Evolutionary conservation across 2,888 invertebrate genomes (phyloP).

Genomic region (Epinotia nisella): DNA sequence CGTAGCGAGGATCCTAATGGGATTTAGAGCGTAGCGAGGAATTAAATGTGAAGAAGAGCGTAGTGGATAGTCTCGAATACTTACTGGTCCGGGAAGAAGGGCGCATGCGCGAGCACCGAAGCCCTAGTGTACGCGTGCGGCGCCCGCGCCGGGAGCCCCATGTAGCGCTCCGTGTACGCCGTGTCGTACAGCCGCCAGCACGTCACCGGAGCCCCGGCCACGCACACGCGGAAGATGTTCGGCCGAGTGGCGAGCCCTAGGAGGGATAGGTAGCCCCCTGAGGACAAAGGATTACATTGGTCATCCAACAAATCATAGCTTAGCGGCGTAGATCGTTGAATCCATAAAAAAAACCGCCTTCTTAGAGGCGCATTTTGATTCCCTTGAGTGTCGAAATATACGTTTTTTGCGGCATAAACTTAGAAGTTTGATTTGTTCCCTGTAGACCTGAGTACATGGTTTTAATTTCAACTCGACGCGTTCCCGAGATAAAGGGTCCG

Average conservation of each 20-base stretch:
- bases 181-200: conserved; percentile 99
- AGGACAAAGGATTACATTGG: background rate
- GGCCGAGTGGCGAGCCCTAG: conserved; percentile 97
- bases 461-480: no score
- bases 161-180: conserved; percentile 99
- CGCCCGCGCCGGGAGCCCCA: conserved; percentile 83
- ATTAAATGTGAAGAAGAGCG: background rate
- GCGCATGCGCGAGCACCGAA: conserved; percentile 93
- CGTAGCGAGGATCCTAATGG: no score
- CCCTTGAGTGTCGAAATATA: no score
- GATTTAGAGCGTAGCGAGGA: background rate
- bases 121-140: conserved; percentile 94
- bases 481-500: no score
- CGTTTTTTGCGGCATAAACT: no score
- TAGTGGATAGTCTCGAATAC: background rate
- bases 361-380: no score
- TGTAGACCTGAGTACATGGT: no score
- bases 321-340: no score
- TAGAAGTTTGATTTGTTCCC: no score
- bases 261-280: conserved; percentile 96
- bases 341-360: no score
- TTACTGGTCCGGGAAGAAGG: conserved; percentile 89
- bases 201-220: conserved; percentile 99
- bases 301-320: background rate
- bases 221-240: conserved; percentile 96